A percentile compares a stretch with the other conserved stretches of the same genome.
Evolutionary conservation across 2,888 invertebrate genomes (phyloP).

Genomic region (Metallyticus violacea): DNA sequence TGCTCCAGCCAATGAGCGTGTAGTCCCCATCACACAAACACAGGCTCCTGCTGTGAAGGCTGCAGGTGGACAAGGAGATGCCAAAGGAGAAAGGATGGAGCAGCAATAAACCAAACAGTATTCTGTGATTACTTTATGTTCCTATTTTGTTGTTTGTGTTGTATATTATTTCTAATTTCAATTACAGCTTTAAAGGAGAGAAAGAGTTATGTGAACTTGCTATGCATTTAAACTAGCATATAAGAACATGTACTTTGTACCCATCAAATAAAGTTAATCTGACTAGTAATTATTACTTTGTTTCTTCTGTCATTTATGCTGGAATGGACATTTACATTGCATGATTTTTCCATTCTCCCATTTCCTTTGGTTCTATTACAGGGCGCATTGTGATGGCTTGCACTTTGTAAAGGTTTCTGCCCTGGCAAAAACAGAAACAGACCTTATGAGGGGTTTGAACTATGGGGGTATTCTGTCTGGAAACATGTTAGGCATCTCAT

Average conservation of each 20-base stretch:
- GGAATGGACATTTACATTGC: too few species aligned
- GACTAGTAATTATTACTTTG: too few species aligned
- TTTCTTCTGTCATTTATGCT: too few species aligned
- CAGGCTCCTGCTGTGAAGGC: constrained; percentile 12
- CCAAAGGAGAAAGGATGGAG: not conserved
- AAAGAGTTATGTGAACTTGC: not conserved
- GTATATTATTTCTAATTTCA: not conserved
- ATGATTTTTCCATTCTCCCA: too few species aligned
- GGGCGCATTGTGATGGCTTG: too few species aligned
- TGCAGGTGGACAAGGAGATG: not conserved
- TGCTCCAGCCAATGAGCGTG: not conserved
- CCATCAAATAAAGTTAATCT: not conserved
- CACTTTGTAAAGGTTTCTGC: too few species aligned
- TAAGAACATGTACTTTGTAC: not conserved
- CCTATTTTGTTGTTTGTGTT: not conserved
- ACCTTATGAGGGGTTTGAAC: too few species aligned
- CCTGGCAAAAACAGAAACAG: too few species aligned
- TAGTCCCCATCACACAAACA: constrained; percentile 16
- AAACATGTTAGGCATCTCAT: too few species aligned
- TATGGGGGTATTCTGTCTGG: too few species aligned
- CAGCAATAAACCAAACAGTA: not conserved
- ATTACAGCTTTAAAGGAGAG: not conserved
- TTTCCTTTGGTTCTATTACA: too few species aligned
- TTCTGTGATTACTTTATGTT: not conserved
- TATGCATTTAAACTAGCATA: too few species aligned